Conservation (phyloP, 2,113 vertebrate genomes). For the Chunga burmeisteri region DNA sequence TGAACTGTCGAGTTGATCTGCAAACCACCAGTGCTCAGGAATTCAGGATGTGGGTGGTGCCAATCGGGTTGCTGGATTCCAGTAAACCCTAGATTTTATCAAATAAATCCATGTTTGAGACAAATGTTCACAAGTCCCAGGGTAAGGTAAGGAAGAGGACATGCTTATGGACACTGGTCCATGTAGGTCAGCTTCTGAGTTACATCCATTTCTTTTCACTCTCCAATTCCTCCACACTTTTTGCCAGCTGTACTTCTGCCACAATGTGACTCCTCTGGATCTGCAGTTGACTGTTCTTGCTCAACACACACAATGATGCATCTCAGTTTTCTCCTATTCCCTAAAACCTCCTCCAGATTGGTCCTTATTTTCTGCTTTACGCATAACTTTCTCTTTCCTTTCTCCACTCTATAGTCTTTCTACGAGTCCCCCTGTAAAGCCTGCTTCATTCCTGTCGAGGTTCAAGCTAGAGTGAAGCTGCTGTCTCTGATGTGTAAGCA, state of each 20-base stretch:
- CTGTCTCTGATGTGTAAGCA: not conserved
- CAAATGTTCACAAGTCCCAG: accelerated
- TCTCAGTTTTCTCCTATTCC: not conserved
- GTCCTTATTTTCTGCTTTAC: not conserved
- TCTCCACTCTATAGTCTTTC: not conserved
- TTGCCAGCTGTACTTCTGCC: not conserved
- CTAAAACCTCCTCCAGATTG: not conserved
- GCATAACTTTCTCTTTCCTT: not conserved
- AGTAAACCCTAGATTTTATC: not conserved
- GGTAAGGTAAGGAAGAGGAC: not conserved
- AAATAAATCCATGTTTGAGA: not conserved
- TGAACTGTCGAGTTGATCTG: not conserved
- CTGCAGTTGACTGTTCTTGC: not conserved
- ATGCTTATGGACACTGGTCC: accelerated
- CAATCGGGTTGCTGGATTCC: not conserved
- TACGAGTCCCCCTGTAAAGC: accelerated
- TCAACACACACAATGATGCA: accelerated
- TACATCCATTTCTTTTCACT: not conserved
- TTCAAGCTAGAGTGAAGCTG: not conserved
- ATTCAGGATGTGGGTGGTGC: not conserved
- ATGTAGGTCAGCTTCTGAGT: not conserved
- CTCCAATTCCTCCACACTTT: not conserved
- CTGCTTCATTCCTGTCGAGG: not conserved
- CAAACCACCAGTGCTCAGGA: not conserved
- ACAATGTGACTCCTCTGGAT: not conserved